Base-by-base conservation (phyloP, 2,113 vertebrate species). In the Oryzias celebensis region DNA sequence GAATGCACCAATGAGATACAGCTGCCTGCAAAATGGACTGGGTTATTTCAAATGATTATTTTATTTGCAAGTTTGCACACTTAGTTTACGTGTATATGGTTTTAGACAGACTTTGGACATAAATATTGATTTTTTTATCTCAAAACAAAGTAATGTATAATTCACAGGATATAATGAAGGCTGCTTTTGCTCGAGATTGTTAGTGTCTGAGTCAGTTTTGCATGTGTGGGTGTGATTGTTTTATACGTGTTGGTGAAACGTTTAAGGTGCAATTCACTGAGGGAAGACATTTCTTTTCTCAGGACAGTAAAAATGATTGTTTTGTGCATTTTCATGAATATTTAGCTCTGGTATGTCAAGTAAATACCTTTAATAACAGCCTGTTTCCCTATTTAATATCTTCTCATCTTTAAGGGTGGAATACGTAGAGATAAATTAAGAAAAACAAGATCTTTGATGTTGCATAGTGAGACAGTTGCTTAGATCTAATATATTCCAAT, bases 1-100 rank as follows among this genome's bases (percentile, higher is more conserved):
- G 82, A 87, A 87, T 87, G 83, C 79, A 83, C 84, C 87, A 86
- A 78, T 88, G 83, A 85, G 77, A 79, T 65, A 48, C 75, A 73
- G 61, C 58, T 69, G 70, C 68, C 69, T 20, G 18, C 52, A 54
- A 78, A 72, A 77, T 68, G 68, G 62, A 75, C 63, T 61, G 43
- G 65, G 67, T 49, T 78, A 36, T 26, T 26, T 36, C 2, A 3
- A 36, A 36, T 36, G 36, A 36, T 36, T 2, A 12, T 57, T 51
- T 42, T 65, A 61, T 52, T 62, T 58, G 64, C 52, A 46, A 70
- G 59, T 73, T 44, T 52, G 60, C 57, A n/a, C 61, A 75, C 50
- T 73, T 78, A 66, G 55, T 58, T 77, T 77, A 81, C 71, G 68
- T 62, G 68, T 74, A 48, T 23, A 68, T 45, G 14, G 53, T 59